phyloP scores from a whole-genome alignment of 2,888 invertebrate species.

The Myopa testacea region DNA sequence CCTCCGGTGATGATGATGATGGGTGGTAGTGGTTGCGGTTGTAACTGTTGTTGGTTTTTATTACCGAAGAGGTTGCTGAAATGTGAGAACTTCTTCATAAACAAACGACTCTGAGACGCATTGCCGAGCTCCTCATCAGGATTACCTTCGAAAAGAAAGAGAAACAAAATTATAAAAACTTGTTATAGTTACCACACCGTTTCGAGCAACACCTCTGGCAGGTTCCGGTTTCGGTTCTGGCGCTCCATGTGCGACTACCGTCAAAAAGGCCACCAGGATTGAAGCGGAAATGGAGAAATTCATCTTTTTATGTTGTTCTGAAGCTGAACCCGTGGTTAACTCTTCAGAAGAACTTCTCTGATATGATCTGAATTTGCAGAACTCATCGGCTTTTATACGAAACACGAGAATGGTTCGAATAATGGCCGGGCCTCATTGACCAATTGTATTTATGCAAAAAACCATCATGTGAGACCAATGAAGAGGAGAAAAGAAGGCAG shows the following conservation, averaged over 20 bases:
- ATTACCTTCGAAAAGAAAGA: not conserved
- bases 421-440: too few species aligned
- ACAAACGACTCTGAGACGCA: constrained; percentile 56
- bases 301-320: constrained; percentile 35
- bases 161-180: not conserved
- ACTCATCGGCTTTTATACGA: too few species aligned
- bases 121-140: constrained; percentile 22
- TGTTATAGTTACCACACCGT: not conserved
- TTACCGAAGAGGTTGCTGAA: constrained; percentile 58
- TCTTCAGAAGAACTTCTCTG: too few species aligned
- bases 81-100: constrained; percentile 60
- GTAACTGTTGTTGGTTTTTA: constrained; percentile 57
- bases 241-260: constrained; percentile 38
- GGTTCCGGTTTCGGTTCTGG: constrained; percentile 40
- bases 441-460: too few species aligned
- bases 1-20: constrained; percentile 61
- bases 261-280: constrained; percentile 48
- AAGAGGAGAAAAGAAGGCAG: too few species aligned
- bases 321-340: too few species aligned
- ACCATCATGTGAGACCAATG: too few species aligned
- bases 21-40: constrained; percentile 57
- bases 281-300: constrained; percentile 44
- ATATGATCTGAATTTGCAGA: too few species aligned
- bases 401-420: too few species aligned
- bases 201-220: constrained; percentile 47